Percentiles rank a stretch among this genome's conserved stretches.
phyloP scores from a whole-genome alignment of 2,113 vertebrate species.

The Calypte anna region DNA sequence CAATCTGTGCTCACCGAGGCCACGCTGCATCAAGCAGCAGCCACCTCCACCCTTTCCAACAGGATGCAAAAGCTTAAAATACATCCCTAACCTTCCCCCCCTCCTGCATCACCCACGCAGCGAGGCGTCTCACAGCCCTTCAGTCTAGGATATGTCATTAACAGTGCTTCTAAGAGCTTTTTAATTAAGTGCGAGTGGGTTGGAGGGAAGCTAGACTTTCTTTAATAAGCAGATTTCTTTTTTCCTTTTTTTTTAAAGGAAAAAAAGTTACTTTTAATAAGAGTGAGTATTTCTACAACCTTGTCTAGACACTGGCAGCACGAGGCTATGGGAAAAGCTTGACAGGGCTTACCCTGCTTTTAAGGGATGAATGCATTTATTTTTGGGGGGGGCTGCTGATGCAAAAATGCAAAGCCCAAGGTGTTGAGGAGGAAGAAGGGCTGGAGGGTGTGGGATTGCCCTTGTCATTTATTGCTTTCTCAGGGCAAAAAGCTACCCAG shows the following conservation, averaged over 20 bases:
- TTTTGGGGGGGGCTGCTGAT: background rate
- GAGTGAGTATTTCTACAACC: constrained; percentile 59
- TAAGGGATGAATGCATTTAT: background rate
- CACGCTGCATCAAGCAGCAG: background rate
- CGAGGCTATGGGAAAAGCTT: constrained; percentile 18
- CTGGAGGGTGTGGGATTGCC: fast-evolving
- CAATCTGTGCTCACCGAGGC: background rate
- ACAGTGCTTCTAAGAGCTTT: constrained; percentile 69
- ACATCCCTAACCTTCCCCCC: background rate
- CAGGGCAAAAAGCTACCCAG: background rate
- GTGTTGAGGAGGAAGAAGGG: background rate
- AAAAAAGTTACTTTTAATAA: constrained; percentile 55
- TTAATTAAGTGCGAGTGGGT: constrained; percentile 70
- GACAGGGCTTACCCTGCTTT: background rate
- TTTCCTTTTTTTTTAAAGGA: background rate
- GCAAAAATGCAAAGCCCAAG: background rate
- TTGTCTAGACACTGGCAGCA: constrained; percentile 26
- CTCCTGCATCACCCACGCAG: constrained; percentile 34
- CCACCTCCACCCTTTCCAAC: constrained; percentile 38
- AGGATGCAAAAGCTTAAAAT: constrained; percentile 36
- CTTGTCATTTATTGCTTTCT: background rate
- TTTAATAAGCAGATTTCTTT: constrained; percentile 58
- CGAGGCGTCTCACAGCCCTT: constrained; percentile 54
- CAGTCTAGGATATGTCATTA: constrained; percentile 68
- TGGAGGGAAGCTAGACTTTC: constrained; percentile 61